These are phyloP conservation scores for Corythornis vintsioides DNA, from an alignment of 2,113 vertebrate genomes.

Conservation along the genomic window DNA sequence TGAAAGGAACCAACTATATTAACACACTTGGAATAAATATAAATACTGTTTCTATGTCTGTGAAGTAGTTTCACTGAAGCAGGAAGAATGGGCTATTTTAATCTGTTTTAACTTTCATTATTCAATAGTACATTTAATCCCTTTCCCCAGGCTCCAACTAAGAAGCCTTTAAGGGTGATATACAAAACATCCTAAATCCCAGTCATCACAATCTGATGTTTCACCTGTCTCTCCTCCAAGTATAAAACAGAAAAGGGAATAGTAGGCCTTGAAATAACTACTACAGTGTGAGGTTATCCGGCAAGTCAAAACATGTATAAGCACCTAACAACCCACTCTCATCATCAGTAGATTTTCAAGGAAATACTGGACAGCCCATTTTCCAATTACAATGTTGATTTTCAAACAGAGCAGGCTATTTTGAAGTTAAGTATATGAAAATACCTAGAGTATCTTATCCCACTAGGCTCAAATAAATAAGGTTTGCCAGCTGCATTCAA, in stretches of 20 bases:
- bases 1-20: not conserved
- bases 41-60: not conserved
- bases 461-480: not conserved
- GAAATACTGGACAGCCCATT: not conserved
- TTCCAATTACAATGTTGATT: not conserved
- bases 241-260: not conserved
- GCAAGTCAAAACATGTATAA: constrained; percentile 38
- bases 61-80: not conserved
- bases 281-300: not conserved
- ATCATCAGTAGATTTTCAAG: not conserved
- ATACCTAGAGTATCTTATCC: not conserved
- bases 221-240: not conserved
- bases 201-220: not conserved
- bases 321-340: not conserved
- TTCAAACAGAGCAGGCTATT: constrained; percentile 11
- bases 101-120: constrained; percentile 22
- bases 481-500: constrained; percentile 1
- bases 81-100: not conserved
- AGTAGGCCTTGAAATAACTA: not conserved
- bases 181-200: constrained; percentile 3
- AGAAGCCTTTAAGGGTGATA: not conserved
- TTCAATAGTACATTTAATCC: constrained; percentile 21
- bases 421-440: constrained; percentile 23
- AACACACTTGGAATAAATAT: not conserved
- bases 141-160: not conserved